Evolutionary conservation across 2,797 vertebrate genomes (phyloP), one percentile per base, ranked within the genome.

Genomic region (Adrianichthys oophorus): DNA sequence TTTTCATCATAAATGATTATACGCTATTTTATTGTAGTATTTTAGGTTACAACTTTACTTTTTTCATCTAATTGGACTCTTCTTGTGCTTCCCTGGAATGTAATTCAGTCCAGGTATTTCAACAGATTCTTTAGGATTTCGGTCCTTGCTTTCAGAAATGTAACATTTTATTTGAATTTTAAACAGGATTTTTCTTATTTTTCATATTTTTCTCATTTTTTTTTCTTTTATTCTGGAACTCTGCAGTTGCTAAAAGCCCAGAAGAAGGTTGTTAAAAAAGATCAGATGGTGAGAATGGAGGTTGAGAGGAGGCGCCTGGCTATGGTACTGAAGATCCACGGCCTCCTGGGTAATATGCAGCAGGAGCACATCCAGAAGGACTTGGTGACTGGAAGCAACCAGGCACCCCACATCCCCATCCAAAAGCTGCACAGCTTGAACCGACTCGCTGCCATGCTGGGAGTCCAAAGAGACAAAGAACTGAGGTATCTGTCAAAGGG

Each of bases 211-310:
- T 32, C n/a, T n/a, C n/a, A n/a, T n/a, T 32, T 32, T 7, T 10
- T 32, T 32, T 32, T 32, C 7, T 7, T 32, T 12, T 32, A 32
- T 32, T 12, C 29, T 32, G 29, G 29, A 32, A 32, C 53, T n/a
- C 54, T 78, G 61, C 78, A 99, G 98, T 76, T 99, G 57, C 86
- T 98, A 66, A 95, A 91, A 80, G 92, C 92, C 14, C 98, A 99
- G 86, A 95, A 77, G 83, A 97, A 95, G 71, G 92, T 89, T 0
- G 84, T 85, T 68, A 88, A 90, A 72, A 92, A 86, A 57, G 94
- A 98, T 68, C 94, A 94, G 54, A 40, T 91, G 14, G 6, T 78
- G 8, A 95, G 87, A 77, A 72, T 83, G 19, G 96, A 96, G 78
- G 85, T 70, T 0, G 97, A 98, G 75, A 92, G 90, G 85, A 93